Evolutionary conservation across 64 coral and sea anemone genomes (phyloP).

Genomic region (Porites australiensis): DNA sequence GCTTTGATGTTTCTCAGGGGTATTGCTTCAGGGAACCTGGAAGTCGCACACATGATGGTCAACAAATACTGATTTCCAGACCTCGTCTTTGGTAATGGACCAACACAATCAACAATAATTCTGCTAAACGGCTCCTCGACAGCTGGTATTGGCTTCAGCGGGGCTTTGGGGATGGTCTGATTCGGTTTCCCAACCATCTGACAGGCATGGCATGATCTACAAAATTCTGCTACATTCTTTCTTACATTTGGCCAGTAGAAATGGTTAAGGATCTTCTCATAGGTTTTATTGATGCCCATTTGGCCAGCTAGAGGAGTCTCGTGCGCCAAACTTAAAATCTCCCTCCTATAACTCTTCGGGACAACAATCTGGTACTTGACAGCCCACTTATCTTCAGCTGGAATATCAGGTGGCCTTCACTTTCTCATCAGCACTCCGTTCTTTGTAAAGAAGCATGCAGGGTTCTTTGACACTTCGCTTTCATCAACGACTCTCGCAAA

Average conservation of each 20-base stretch:
- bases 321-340: slow-evolving; percentile 55
- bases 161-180: slow-evolving; percentile 26
- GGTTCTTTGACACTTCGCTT: slow-evolving; percentile 22
- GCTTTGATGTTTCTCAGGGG: no score
- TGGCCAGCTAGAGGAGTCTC: slow-evolving; percentile 63
- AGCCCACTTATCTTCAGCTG: slow-evolving; percentile 65
- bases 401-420: slow-evolving; percentile 62
- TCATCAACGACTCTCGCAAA: slow-evolving; percentile 40
- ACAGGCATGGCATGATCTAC: slow-evolving; percentile 37
- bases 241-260: no score
- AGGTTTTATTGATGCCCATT: slow-evolving; percentile 56
- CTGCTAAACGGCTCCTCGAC: slow-evolving; percentile 53
- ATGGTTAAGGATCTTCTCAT: slow-evolving; percentile 4
- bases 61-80: no score
- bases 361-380: slow-evolving; percentile 61
- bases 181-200: slow-evolving; percentile 62
- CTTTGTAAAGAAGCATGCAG: slow-evolving; percentile 28
- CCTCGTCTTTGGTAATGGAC: background rate
- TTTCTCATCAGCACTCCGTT: slow-evolving; percentile 56
- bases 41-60: no score
- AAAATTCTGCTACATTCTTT: background rate
- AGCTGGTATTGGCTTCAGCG: slow-evolving; percentile 49
- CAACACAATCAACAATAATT: slow-evolving; percentile 63
- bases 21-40: no score
- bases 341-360: background rate